Conservation (phyloP, 2,797 vertebrate genomes). For the Chloroceryle amazona region DNA sequence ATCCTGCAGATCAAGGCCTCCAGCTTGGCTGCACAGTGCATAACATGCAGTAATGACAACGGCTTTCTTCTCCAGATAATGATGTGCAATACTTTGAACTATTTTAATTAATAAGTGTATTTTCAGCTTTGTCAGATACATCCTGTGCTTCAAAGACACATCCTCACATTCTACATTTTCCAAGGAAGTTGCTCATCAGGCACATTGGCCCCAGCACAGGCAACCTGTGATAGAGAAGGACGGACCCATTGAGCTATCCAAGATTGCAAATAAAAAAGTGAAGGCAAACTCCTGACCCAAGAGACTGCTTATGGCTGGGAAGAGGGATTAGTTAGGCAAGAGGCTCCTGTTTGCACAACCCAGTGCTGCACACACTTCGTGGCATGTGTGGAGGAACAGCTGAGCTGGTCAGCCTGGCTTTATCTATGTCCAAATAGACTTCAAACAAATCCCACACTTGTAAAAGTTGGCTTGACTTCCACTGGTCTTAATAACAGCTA, state of each 20-base stretch:
- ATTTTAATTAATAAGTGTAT: not conserved
- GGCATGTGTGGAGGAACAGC: not conserved
- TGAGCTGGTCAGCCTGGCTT: not conserved
- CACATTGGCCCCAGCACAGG: not conserved
- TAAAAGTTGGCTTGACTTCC: not conserved
- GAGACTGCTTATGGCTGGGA: not conserved
- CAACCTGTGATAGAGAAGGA: not conserved
- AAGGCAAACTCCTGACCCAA: not conserved
- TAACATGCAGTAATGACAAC: not conserved
- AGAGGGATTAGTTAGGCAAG: not conserved
- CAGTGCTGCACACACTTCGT: not conserved
- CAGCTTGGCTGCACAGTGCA: not conserved
- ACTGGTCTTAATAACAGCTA: conserved; percentile 31
- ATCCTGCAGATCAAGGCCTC: not conserved
- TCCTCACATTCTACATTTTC: not conserved
- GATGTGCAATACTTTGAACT: not conserved
- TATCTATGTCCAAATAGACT: not conserved
- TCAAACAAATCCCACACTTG: conserved; percentile 2
- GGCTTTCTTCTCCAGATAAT: not conserved
- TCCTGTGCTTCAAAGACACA: not conserved
- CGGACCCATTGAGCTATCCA: not conserved
- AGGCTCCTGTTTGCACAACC: not conserved
- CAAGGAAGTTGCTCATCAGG: not conserved
- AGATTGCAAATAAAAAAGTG: not conserved
- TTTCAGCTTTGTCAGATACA: not conserved